Percentiles rank a stretch among this genome's conserved stretches.
Conservation (phyloP, 2,113 vertebrate species). For the Chaetura pelagica region DNA sequence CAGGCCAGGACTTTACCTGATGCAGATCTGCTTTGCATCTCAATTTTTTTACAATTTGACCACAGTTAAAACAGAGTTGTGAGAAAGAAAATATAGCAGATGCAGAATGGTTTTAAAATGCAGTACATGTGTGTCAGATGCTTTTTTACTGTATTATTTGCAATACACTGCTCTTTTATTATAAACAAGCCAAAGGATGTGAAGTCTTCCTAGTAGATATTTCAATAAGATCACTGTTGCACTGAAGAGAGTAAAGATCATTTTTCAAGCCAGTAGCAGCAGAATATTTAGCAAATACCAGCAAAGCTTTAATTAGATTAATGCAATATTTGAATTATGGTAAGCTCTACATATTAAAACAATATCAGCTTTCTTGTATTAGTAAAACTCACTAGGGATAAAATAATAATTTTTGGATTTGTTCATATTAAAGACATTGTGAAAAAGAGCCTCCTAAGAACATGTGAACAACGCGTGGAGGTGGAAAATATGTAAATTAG, state of each 20-base stretch:
- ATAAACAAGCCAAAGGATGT: neutral
- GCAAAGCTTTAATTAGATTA: neutral
- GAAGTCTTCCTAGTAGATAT: neutral
- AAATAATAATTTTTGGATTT: neutral
- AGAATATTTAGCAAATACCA: neutral
- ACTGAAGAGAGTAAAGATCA: neutral
- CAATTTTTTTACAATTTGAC: neutral
- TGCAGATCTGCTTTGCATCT: neutral
- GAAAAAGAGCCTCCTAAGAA: neutral
- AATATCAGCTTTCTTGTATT: neutral
- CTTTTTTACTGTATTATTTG: neutral
- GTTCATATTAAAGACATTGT: neutral
- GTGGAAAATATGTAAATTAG: accelerated
- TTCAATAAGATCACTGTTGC: neutral
- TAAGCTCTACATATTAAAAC: neutral
- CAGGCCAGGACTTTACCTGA: neutral
- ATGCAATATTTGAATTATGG: neutral
- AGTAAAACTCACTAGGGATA: neutral
- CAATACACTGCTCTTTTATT: neutral
- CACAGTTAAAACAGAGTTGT: neutral
- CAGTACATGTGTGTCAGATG: neutral
- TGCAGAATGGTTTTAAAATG: neutral
- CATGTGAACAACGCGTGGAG: neutral
- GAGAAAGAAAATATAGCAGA: neutral
- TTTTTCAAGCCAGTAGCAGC: neutral